Evolutionary conservation across 2,797 vertebrate species (phyloP).

Genomic region (Rachycentron canadum): DNA sequence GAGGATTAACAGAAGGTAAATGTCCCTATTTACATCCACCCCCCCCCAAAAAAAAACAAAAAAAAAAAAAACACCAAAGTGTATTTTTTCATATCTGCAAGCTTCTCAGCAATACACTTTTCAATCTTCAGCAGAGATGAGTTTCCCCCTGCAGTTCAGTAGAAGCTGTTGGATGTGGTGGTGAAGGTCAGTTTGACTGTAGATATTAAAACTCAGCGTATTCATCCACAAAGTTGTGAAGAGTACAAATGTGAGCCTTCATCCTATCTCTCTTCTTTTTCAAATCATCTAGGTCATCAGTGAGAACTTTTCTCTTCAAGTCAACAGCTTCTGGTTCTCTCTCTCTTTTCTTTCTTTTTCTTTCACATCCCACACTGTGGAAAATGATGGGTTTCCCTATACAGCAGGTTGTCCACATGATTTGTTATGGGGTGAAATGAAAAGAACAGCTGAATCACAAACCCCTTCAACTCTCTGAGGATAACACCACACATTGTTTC

Average conservation of each 20-base stretch:
- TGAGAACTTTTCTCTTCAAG: conserved; percentile 1
- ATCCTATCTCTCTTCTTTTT: conserved; percentile 2
- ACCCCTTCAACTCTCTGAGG: not conserved
- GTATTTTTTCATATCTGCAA: not conserved
- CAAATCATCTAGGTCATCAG: conserved; percentile 19
- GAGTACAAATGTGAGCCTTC: conserved; percentile 25
- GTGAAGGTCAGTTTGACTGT: conserved; percentile 21
- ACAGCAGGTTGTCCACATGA: not conserved
- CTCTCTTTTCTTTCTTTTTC: not conserved
- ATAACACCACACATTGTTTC: not conserved
- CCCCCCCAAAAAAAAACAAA: too few species aligned
- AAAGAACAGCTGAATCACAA: not conserved
- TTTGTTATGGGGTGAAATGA: not conserved
- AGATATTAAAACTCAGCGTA: too few species aligned
- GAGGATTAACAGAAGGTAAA: not conserved
- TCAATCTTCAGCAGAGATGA: not conserved
- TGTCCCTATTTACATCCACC: not conserved
- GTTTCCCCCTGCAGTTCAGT: not conserved
- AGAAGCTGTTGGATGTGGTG: not conserved
- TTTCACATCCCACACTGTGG: not conserved
- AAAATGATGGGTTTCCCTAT: not conserved
- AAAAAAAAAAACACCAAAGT: not conserved
- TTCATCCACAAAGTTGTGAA: conserved; percentile 12
- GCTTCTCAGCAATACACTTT: conserved; percentile 1
- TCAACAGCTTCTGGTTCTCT: conserved; percentile 22